A percentile compares a stretch with the other conserved stretches of the same genome.
Evolutionary conservation across 2,797 vertebrate genomes (phyloP).

Genomic region (Gymnocypris eckloni): DNA sequence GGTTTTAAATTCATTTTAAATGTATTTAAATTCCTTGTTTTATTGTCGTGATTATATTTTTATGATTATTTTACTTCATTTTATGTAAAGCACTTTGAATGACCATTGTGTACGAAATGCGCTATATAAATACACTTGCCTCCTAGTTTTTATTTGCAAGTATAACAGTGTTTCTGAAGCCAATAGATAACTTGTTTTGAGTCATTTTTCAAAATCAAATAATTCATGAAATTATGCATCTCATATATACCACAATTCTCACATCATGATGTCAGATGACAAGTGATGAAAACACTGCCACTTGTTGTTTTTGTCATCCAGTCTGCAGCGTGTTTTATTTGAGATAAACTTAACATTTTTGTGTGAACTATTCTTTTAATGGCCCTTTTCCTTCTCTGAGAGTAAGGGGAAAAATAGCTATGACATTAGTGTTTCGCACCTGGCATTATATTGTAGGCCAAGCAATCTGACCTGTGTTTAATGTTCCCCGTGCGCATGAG

Average conservation of each 20-base stretch:
- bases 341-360: background rate
- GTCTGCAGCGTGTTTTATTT: background rate
- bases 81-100: no score
- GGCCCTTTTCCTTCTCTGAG: background rate
- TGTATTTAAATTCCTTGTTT: no score
- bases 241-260: background rate
- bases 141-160: background rate
- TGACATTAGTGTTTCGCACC: slow-evolving; percentile 37
- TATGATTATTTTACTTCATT: no score
- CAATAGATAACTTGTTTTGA: background rate
- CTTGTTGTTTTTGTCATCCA: background rate
- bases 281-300: background rate
- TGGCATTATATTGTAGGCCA: slow-evolving; percentile 57
- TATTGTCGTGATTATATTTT: no score
- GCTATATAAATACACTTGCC: no score
- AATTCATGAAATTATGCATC: background rate
- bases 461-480: slow-evolving; percentile 63
- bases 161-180: background rate
- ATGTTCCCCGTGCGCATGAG: slow-evolving; percentile 53
- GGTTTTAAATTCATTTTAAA: no score
- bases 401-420: background rate
- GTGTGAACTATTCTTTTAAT: background rate
- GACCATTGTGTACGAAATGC: no score
- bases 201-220: no score
- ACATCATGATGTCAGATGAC: background rate